These are phyloP conservation scores for Mus minutoides DNA, from an alignment of 2,797 vertebrate genomes.

Conservation along the genomic window DNA sequence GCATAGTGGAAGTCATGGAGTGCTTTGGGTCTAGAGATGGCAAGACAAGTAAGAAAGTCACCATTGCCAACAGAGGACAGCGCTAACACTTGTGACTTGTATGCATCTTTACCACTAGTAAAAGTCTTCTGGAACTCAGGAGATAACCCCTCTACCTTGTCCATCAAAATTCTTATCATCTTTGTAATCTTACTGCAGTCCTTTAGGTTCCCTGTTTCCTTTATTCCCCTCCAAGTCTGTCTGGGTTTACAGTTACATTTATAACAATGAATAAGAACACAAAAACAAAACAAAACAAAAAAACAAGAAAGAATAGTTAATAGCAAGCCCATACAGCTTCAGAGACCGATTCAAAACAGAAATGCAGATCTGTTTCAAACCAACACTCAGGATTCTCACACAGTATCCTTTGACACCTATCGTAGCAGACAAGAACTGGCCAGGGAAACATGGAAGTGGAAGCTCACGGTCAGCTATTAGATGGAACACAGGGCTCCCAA, in stretches of 20 bases:
- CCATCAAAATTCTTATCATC: not conserved
- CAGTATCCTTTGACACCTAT: rapidly evolving
- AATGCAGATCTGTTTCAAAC: not conserved
- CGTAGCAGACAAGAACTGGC: not conserved
- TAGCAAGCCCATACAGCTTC: not conserved
- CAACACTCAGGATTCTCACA: not conserved
- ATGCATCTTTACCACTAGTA: not conserved
- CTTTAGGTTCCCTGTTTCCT: not conserved
- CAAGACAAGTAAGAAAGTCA: not conserved
- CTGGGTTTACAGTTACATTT: not conserved
- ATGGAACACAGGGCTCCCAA: too few species aligned
- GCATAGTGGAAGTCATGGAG: not conserved
- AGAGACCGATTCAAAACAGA: not conserved
- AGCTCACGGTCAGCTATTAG: too few species aligned
- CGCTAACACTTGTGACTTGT: not conserved
- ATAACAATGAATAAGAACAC: not conserved
- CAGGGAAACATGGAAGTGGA: too few species aligned
- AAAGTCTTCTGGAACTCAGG: not conserved
- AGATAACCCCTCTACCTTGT: not conserved
- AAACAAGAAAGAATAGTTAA: not conserved
- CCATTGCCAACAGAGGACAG: not conserved
- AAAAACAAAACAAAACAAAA: not conserved
- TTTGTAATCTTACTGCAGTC: not conserved
- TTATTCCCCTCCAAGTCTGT: not conserved
- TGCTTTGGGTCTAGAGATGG: not conserved